A percentile compares a stretch with the other conserved stretches of the same genome.
Evolutionary conservation across 2,113 vertebrate genomes (phyloP).

Genomic region (Petrocephalus microphthalmus): DNA sequence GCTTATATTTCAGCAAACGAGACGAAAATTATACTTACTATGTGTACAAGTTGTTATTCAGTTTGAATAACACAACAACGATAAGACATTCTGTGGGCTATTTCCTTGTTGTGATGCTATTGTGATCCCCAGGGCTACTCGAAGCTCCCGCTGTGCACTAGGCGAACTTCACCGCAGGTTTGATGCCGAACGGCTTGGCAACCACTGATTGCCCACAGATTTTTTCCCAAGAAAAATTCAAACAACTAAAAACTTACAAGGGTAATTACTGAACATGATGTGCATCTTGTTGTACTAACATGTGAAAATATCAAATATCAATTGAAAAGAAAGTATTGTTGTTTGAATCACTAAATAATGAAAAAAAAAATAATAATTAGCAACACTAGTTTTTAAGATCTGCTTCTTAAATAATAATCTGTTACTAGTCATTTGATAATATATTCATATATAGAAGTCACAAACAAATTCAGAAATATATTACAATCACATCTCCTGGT

Average conservation of each 20-base stretch:
- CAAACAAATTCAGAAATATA: neutral
- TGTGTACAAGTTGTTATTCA: neutral
- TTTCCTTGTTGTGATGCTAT: neutral
- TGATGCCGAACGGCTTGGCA: neutral
- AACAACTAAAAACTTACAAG: neutral
- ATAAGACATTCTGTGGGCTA: neutral
- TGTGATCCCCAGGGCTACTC: neutral
- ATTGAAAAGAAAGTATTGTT: neutral
- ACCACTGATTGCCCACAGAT: neutral
- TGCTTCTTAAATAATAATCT: neutral
- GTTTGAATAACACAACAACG: neutral
- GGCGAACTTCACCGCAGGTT: neutral
- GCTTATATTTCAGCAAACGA: neutral
- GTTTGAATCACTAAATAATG: neutral
- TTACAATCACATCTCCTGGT: neutral
- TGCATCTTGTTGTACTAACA: neutral
- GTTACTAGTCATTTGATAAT: neutral
- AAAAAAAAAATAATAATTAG: neutral
- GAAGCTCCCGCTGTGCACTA: neutral
- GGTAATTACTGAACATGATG: neutral
- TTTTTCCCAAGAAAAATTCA: neutral
- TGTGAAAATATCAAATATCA: neutral
- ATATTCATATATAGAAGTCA: neutral
- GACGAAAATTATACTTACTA: neutral
- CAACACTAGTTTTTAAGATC: neutral